phyloP scores from a whole-genome alignment of 2,797 vertebrate genomes.

The Microtus californicus region DNA sequence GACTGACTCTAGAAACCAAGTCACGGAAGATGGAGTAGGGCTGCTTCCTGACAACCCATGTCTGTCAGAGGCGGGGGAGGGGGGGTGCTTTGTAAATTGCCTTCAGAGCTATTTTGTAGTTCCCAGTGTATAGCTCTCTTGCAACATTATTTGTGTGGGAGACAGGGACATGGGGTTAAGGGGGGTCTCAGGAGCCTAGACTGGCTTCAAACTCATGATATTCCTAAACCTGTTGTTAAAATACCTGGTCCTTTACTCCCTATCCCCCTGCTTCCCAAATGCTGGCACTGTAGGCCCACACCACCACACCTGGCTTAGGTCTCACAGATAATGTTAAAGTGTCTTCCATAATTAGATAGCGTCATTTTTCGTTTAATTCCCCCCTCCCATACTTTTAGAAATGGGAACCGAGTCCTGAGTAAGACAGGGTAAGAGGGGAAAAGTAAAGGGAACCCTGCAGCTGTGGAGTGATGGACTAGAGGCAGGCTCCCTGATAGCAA shows the following conservation, averaged over 20 bases:
- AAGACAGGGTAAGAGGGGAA: slow-evolving; percentile 45
- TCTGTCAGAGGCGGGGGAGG: not conserved
- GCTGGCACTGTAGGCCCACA: not conserved
- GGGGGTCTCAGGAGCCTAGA: not conserved
- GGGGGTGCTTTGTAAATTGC: not conserved
- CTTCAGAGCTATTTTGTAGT: not conserved
- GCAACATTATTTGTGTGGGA: not conserved
- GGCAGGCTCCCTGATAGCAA: slow-evolving; percentile 64
- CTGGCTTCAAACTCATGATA: not conserved
- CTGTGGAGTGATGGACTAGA: slow-evolving; percentile 40
- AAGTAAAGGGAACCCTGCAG: slow-evolving; percentile 61
- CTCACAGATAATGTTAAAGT: not conserved
- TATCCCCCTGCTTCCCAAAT: not conserved
- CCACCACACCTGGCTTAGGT: not conserved
- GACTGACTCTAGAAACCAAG: not conserved
- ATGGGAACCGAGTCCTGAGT: slow-evolving; percentile 6
- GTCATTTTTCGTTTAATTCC: not conserved
- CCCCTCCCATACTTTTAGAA: not conserved
- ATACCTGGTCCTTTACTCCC: not conserved
- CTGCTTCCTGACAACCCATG: not conserved
- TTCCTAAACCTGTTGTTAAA: not conserved
- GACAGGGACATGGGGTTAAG: not conserved
- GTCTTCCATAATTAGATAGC: not conserved
- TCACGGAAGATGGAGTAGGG: slow-evolving; percentile 1
- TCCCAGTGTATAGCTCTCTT: not conserved